Conservation (phyloP, 2,113 vertebrate species). For the Thalassoma bifasciatum region DNA sequence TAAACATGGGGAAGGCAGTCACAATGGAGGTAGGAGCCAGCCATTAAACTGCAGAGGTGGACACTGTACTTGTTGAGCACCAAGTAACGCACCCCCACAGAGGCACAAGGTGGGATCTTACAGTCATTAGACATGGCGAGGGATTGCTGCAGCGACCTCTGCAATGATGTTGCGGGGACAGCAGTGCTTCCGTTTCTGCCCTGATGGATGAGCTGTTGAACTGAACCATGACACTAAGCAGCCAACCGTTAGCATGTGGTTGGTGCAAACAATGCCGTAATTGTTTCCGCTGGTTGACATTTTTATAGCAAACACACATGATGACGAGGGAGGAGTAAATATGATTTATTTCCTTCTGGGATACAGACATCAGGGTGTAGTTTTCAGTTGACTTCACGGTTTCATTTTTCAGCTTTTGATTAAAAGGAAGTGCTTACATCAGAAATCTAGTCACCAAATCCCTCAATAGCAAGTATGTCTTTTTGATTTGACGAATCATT, state of each 20-base stretch:
- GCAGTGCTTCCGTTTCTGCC: slow-evolving; percentile 19
- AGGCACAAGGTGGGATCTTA: slow-evolving; percentile 21
- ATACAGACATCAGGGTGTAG: slow-evolving; percentile 54
- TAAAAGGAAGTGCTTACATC: slow-evolving; percentile 51
- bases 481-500: slow-evolving; percentile 57
- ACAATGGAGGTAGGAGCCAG: slow-evolving; percentile 19
- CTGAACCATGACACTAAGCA: slow-evolving; percentile 45
- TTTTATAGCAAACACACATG: slow-evolving; percentile 67
- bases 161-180: neutral
- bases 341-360: slow-evolving; percentile 50
- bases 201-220: slow-evolving; percentile 53
- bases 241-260: slow-evolving; percentile 25
- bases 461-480: slow-evolving; percentile 39
- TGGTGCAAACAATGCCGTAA: slow-evolving; percentile 58
- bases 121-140: slow-evolving; percentile 15
- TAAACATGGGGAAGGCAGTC: slow-evolving; percentile 39
- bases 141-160: slow-evolving; percentile 26
- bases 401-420: slow-evolving; percentile 57
- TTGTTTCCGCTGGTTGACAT: slow-evolving; percentile 64
- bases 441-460: slow-evolving; percentile 41
- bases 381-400: slow-evolving; percentile 54
- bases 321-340: slow-evolving; percentile 29
- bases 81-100: slow-evolving; percentile 1
- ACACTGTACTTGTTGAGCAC: slow-evolving; percentile 31
- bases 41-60: slow-evolving; percentile 28